phyloP scores from a whole-genome alignment of 2,797 vertebrate genomes.

The Chanos chanos region DNA sequence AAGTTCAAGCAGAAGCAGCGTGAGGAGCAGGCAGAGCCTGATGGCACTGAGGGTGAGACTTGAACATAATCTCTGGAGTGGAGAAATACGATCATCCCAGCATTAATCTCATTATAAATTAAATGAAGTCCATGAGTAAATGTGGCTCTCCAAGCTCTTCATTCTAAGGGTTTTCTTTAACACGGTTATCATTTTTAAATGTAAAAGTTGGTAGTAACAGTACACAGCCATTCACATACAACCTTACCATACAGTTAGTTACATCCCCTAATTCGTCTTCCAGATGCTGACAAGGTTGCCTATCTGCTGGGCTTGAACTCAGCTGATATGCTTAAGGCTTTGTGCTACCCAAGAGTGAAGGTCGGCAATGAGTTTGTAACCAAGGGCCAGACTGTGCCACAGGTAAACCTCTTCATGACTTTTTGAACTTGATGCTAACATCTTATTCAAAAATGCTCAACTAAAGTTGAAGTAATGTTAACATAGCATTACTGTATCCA shows the following conservation, averaged over 20 bases:
- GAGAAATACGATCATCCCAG: too few relatives aligned
- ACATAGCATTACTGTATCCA: neutral
- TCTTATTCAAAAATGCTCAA: neutral
- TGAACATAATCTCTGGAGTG: too few relatives aligned
- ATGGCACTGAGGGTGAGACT: constrained; percentile 78
- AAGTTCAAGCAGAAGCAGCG: constrained; percentile 87
- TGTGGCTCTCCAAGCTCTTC: too few relatives aligned
- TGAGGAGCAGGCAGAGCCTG: constrained; percentile 85
- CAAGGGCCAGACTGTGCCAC: constrained; percentile 75
- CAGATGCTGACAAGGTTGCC: constrained; percentile 74
- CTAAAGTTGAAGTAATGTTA: too few relatives aligned
- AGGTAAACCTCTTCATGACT: constrained; percentile 53
- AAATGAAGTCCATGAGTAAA: too few relatives aligned
- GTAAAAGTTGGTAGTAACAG: too few relatives aligned
- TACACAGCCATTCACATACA: too few relatives aligned
- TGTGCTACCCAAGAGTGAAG: constrained; percentile 75
- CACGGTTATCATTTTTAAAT: too few relatives aligned
- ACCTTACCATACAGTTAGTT: too few relatives aligned
- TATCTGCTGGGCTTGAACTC: constrained; percentile 77
- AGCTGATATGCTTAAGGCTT: constrained; percentile 71
- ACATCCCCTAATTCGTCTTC: neutral
- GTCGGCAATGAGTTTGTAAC: constrained; percentile 74
- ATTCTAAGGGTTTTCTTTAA: too few relatives aligned
- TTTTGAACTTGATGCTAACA: neutral
- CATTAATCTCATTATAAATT: too few relatives aligned